Evolutionary conservation across 2,113 vertebrate species (phyloP), one percentile per base, ranked within the genome.

Genomic region (Platysteira castanea): DNA sequence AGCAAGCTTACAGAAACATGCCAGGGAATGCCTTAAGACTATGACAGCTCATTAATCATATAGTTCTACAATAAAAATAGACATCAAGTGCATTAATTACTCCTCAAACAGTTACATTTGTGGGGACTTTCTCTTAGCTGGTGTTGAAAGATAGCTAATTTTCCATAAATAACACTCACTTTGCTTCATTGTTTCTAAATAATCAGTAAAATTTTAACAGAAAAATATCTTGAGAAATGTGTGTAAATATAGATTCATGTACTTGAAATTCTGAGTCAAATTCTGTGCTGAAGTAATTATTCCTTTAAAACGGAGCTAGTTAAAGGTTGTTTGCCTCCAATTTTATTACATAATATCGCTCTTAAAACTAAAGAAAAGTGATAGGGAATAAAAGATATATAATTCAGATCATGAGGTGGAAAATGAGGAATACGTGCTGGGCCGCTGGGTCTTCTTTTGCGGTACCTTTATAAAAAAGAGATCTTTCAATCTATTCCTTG

Each of bases 21-120:
- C 77, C 90, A 96, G 46, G 56, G 80, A 91, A 61, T 91, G 83
- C 63, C 69, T 68, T 64, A 89, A 84, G 84, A 91, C 22, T 75
- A 21, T 53, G 76, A 80, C 74, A 95, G 65, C 89, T 92, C 93
- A 84, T 95, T 94, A 95, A 91, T 96, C 47, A n/a, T 61, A 28
- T 52, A 74, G 76, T 63, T 17, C 49, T 89, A 65, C 71, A 75
- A 63, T 84, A 71, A 88, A 93, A 93, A 89, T 52, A 95, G 57
- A 52, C 65, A 67, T 41, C 57, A 84, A 95, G 92, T 60, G 13
- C 41, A 49, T 77, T 90, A 41, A 52, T 88, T 90, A 80, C n/a
- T 84, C 28, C 44, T 83, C 11, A 56, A 82, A 35, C 46, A 41
- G 44, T 65, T 94, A 15, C 2, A n/a, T 61, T 86, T 69, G 27